These are phyloP conservation scores for Drosophila santomea DNA, from an alignment of 1,140 invertebrate species.

Conservation along the genomic window DNA sequence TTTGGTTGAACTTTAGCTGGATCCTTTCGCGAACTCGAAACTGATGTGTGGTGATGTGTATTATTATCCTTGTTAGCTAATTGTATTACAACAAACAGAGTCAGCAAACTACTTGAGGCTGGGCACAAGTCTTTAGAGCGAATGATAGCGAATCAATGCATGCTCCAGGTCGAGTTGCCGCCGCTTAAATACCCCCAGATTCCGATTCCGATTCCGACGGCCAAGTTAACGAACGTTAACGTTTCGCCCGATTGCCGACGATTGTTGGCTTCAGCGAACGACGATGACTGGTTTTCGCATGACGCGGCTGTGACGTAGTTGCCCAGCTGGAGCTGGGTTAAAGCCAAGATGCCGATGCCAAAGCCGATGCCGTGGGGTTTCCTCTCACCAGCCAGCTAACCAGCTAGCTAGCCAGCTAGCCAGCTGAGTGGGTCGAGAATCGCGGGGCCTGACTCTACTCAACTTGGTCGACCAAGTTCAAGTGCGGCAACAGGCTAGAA, in stretches of 20 bases:
- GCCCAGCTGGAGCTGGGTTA: constrained; percentile 40
- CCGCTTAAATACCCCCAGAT: constrained; percentile 81
- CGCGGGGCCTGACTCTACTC: constrained; percentile 38
- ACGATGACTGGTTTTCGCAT: constrained; percentile 75
- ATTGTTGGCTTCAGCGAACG: constrained; percentile 5
- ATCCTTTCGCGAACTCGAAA: constrained; percentile 54
- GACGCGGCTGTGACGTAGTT: constrained; percentile 78
- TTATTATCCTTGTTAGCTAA: constrained; percentile 69
- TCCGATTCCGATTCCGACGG: constrained; percentile 16
- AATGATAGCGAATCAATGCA: constrained; percentile 85
- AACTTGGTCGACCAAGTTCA: constrained; percentile 62
- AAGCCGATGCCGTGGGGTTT: constrained; percentile 66
- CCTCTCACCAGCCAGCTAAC: constrained; percentile 54
- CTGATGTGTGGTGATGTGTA: constrained; percentile 20
- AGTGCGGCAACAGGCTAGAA: constrained; percentile 75
- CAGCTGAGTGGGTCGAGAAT: constrained; percentile 65
- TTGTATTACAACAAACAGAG: constrained; percentile 84
- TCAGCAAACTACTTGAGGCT: constrained; percentile 80
- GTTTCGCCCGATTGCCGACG: constrained; percentile 16
- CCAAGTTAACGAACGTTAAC: constrained; percentile 26
- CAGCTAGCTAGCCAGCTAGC: background rate
- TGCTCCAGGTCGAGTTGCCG: constrained; percentile 71
- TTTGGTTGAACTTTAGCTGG: constrained; percentile 34
- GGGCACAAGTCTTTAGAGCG: constrained; percentile 84
- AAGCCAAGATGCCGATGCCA: constrained; percentile 6